Evolutionary conservation across 2,888 invertebrate genomes (phyloP), one percentile per base, ranked within the genome.

Genomic region (Gari tellinella): DNA sequence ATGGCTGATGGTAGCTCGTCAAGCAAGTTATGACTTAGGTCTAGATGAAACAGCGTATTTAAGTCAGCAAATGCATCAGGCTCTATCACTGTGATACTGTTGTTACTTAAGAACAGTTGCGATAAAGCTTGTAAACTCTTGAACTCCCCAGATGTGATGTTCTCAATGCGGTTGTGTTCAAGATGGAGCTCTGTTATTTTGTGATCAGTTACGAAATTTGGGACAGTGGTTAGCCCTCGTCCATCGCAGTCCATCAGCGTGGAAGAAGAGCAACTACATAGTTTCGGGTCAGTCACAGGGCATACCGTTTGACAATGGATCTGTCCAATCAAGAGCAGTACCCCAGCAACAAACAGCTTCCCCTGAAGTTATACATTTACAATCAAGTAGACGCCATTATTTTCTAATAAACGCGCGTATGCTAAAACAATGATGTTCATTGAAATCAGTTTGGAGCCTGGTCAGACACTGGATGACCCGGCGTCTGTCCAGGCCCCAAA

Each of bases 11-110:
- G 81, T 8, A 83, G 49, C 12, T 15, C 45, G 0, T 46, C 57
- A 10, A 83, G 43, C 0, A 23, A 10, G 55, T 83, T 83, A n/a
- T 57, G 46, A 2, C 66, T 55, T 8, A 83, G 62, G 56, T 72
- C 60, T 5, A 83, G 38, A 5, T 43, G 41, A 12, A 46, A 8
- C 10, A 82, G n/a, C 4, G 26, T 51, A 8, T 40, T 45, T 25
- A 75, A 41, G 5, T 72, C 70, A 19, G 49, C 21, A 41, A 83
- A 81, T 0, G 77, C 73, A 25, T 51, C 2, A 2, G 45, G 15
- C 0, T 53, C 48, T 2, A 79, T 38, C 1, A 37, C n/a, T 7
- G 41, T 51, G 12, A 75, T 75, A 40, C 48, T 62, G 49, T 79
- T 75, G 43, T 63, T 52, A 31, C 63, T 37, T 0, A 79, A 51